Evolutionary conservation across 2,888 invertebrate genomes (phyloP), one percentile per base, ranked within the genome.

Genomic region (Cryptocephalus primarius): DNA sequence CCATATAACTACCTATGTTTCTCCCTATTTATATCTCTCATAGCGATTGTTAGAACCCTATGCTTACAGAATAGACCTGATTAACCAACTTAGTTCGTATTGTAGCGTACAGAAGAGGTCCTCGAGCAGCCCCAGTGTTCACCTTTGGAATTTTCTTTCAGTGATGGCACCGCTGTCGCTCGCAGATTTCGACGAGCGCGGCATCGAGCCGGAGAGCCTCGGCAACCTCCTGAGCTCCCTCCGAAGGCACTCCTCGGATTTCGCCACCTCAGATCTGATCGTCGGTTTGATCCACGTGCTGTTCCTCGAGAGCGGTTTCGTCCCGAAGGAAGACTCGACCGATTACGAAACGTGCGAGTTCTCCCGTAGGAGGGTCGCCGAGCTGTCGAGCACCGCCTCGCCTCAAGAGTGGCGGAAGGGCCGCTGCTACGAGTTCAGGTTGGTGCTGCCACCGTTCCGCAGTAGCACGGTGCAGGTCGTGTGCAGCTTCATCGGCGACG

Each of bases 231-330:
- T 66, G 39, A 48, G 53, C 42, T 60, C 48, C 48, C 54, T 61
- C 22, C 50, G 60, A 53, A 43, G 41, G 39, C 43, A 45, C 9
- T 44, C 45, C 12, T 40, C 45, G 32, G 38, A 38, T 8, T 48
- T 50, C 14, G 53, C 49, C 33, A 55, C 51, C 55, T 53, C 53
- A 46, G 69, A 70, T 50, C 57, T 67, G 13, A 49, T 69, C 43
- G 61, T 62, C n/a, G 60, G 66, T 44, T 55, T 70, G 33, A 53
- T 70, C 32, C 68, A 68, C 49, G 55, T 69, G 44, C 44, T 70
- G 32, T 68, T 68, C 65, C 49, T 69, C 22, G 71, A 71, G 57
- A 54, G 52, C 52, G 70, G 68, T 39, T 70, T 70, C 54, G 57
- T 67, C 22, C 64, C 67, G 22, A 40, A 41, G n/a, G 54, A 61